Evolutionary conservation across 2,888 invertebrate species (phyloP).

Genomic region (Xylota segnis): DNA sequence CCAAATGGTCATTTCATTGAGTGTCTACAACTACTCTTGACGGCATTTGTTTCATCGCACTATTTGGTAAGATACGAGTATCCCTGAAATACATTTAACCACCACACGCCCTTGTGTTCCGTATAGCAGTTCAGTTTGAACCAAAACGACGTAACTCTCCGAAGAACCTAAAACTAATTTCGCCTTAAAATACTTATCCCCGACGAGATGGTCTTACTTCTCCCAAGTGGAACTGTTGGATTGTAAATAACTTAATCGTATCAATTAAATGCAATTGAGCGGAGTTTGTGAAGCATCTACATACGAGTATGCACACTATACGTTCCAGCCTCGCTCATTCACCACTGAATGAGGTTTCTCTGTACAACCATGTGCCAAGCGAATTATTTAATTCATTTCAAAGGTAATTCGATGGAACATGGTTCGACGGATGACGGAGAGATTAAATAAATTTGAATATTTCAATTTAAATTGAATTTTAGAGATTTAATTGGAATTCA

Average conservation of each 20-base stretch:
- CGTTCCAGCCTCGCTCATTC: background rate
- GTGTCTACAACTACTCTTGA: too few relatives aligned
- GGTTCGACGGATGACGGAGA: background rate
- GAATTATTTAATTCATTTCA: background rate
- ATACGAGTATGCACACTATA: background rate
- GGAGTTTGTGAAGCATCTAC: background rate
- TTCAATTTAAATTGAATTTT: background rate
- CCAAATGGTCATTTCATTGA: too few relatives aligned
- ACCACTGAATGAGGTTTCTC: background rate
- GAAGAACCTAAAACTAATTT: too few relatives aligned
- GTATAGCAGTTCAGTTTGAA: too few relatives aligned
- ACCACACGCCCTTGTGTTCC: too few relatives aligned
- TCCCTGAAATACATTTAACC: too few relatives aligned
- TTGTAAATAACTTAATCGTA: background rate
- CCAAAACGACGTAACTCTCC: too few relatives aligned
- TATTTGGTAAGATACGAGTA: too few relatives aligned
- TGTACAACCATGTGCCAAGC: background rate
- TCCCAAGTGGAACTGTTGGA: background rate
- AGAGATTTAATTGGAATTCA: too few relatives aligned
- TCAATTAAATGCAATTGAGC: background rate
- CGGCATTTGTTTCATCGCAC: too few relatives aligned
- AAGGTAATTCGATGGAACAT: background rate
- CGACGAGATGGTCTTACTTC: too few relatives aligned
- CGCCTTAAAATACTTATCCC: too few relatives aligned
- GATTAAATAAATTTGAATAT: background rate